Evolutionary conservation across 2,113 vertebrate genomes (phyloP).

Genomic region (Anhinga rufa): DNA sequence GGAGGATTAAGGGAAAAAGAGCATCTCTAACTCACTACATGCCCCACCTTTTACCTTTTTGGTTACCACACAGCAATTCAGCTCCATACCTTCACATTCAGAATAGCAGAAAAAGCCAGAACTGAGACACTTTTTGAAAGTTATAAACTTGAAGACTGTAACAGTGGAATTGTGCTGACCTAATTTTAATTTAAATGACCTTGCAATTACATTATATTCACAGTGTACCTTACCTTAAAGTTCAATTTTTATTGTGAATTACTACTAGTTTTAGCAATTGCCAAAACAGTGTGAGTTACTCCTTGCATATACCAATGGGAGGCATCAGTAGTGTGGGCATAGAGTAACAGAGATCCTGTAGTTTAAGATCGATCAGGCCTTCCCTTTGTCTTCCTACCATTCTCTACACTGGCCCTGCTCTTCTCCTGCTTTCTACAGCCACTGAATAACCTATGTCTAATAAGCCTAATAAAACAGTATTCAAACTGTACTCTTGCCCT

Average conservation of each 20-base stretch:
- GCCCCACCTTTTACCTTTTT: not conserved
- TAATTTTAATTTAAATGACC: not conserved
- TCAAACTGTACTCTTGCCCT: not conserved
- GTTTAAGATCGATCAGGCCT: not conserved
- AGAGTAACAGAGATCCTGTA: not conserved
- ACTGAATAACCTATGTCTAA: not conserved
- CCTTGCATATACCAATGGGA: not conserved
- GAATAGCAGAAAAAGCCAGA: not conserved
- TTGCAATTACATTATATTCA: not conserved
- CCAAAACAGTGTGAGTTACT: not conserved
- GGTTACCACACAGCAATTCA: not conserved
- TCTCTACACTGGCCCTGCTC: not conserved
- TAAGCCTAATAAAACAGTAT: not conserved
- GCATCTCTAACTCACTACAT: not conserved
- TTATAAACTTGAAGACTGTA: not conserved
- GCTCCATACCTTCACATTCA: not conserved
- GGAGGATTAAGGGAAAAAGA: not conserved
- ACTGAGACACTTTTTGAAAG: not conserved
- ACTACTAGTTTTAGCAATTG: not conserved
- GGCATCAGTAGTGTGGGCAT: not conserved
- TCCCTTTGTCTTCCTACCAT: not conserved
- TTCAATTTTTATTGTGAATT: not conserved
- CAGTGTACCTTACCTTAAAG: not conserved
- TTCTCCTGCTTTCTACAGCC: not conserved
- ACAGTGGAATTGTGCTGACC: not conserved